phyloP scores from a whole-genome alignment of 2,113 vertebrate genomes.

The Calidris pugnax region DNA sequence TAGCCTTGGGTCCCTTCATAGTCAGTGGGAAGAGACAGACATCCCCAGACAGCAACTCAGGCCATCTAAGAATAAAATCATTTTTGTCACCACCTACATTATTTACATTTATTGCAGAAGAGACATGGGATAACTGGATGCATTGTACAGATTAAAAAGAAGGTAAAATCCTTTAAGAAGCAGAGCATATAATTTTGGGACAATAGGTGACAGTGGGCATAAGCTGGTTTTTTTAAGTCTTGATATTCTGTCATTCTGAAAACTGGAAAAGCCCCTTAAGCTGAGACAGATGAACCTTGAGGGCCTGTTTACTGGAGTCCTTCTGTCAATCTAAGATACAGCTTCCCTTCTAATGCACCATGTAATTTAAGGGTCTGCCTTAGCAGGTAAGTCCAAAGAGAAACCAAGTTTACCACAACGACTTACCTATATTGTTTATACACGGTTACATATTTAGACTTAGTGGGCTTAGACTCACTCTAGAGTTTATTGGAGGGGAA shows the following conservation, averaged over 20 bases:
- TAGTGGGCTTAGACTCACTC: neutral
- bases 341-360: neutral
- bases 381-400: neutral
- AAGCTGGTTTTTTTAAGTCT: neutral
- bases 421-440: neutral
- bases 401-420: neutral
- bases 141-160: neutral
- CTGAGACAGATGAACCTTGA: neutral
- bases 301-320: neutral
- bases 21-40: neutral
- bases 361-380: neutral
- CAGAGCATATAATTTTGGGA: neutral
- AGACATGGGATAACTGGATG: neutral
- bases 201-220: neutral
- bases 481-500: neutral
- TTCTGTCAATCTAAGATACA: neutral
- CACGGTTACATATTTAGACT: neutral
- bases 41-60: neutral
- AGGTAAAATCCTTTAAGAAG: neutral
- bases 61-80: neutral
- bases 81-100: neutral
- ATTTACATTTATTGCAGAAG: neutral
- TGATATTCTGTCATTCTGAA: neutral
- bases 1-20: neutral
- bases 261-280: neutral